Evolutionary conservation across 2,797 vertebrate genomes (phyloP).

Genomic region (Esox masquinongy): DNA sequence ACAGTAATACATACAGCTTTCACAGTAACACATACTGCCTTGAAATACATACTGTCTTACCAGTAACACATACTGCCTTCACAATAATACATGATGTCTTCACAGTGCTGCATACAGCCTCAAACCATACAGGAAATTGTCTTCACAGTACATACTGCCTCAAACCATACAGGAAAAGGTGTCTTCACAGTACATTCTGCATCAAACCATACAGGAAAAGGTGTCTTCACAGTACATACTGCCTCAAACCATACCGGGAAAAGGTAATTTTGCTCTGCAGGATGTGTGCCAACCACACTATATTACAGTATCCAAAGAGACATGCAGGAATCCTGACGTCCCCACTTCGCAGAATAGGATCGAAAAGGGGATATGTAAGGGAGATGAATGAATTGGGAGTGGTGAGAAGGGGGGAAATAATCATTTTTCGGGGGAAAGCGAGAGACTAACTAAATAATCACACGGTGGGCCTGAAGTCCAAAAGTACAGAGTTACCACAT

Average conservation of each 20-base stretch:
- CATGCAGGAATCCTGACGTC: neutral
- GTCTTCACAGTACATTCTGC: too few species aligned
- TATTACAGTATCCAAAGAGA: neutral
- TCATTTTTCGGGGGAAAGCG: neutral
- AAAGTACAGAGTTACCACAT: constrained; percentile 38
- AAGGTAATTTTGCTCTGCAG: neutral
- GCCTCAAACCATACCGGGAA: neutral
- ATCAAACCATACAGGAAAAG: neutral
- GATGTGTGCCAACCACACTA: neutral
- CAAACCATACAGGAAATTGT: neutral
- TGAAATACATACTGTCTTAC: too few species aligned
- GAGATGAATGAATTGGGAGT: neutral
- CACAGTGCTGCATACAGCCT: too few species aligned
- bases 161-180: neutral
- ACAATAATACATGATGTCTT: neutral
- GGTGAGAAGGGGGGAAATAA: neutral
- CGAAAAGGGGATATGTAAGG: neutral
- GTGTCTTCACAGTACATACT: too few species aligned
- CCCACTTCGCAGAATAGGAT: neutral
- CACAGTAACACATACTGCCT: too few species aligned
- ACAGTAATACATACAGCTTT: too few species aligned
- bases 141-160: neutral
- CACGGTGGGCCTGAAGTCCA: constrained; percentile 2
- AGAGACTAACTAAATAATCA: constrained; percentile 39
- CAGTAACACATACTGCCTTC: neutral